phyloP scores from a whole-genome alignment of 2,888 invertebrate species.

The Terebella lapidaria region DNA sequence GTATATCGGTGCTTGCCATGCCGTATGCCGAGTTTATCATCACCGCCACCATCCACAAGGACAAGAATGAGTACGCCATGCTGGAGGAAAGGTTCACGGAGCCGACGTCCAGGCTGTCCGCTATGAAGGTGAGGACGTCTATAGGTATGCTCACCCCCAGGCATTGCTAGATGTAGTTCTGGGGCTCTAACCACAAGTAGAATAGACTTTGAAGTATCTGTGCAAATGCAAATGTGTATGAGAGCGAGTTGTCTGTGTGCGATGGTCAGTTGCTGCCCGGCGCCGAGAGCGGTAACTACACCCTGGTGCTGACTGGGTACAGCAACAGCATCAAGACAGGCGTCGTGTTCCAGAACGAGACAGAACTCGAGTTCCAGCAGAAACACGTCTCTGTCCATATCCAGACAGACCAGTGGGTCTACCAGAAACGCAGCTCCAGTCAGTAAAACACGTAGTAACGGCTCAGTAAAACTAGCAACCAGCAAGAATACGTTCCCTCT shows the following conservation, averaged over 20 bases:
- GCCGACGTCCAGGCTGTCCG: neutral
- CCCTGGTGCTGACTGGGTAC: neutral
- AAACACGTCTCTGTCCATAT: neutral
- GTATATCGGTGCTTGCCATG: neutral
- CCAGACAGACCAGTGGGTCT: neutral
- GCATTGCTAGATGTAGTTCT: neutral
- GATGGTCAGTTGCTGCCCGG: neutral
- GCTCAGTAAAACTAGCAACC: neutral
- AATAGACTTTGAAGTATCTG: neutral
- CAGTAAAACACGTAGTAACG: neutral
- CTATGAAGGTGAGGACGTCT: neutral
- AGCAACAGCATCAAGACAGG: neutral
- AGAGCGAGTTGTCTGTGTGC: too few species aligned
- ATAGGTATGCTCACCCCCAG: neutral
- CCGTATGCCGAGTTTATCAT: neutral
- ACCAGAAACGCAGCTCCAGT: neutral
- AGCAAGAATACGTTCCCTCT: too few species aligned
- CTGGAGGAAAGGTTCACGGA: neutral
- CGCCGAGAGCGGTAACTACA: neutral
- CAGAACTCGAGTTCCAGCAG: neutral
- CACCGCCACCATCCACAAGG: neutral
- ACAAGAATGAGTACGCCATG: neutral
- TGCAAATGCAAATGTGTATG: neutral
- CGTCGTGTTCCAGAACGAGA: neutral
- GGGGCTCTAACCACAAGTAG: neutral